Evolutionary conservation across 1,140 invertebrate species (phyloP), one percentile per base, ranked within the genome.

Genomic region (Muscidifurax raptorellus): DNA sequence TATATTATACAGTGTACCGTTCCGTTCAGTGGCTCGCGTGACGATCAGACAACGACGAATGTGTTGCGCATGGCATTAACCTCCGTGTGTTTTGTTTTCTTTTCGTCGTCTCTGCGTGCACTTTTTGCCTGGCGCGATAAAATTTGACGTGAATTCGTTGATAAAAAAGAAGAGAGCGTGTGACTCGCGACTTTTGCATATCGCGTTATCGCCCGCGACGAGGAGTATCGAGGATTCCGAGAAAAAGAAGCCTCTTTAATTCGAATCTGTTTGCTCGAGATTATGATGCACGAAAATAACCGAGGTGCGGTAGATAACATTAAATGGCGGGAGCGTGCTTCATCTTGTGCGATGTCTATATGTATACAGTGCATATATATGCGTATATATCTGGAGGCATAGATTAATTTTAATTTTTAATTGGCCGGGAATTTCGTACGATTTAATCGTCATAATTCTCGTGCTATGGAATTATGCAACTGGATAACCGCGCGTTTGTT

Each of bases 31-130:
- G 64, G 36, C 52, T 67, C 27, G 44, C 36, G 74, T 47, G 82
- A 83, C 74, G 74, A 83, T 10, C 67, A 83, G 71, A n/a, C 72
- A 25, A 69, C 30, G 36, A 36, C 78, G 36, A 36, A 13, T 9
- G 64, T 66, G 25, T 4, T 80, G 74, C 27, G 40, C 74, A 78
- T 71, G 82, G 64, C 74, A 83, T 69, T 77, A 83, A 83, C 75
- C 75, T 83, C 59, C 59, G 44, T 13, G 2, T 18, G 12, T 76
- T 44, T 52, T 44, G 47, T 76, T 76, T n/a, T n/a, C n/a, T n/a
- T n/a, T n/a, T n/a, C n/a, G 4, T 76, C 47, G n/a, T 25, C 15
- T 44, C 2, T 40, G 36, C 36, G 66, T 36, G 9, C 36, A 40
- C 36, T 40, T 40, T 40, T 40, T 40, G 7, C 10, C 36, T 12